Evolutionary conservation across 2,797 vertebrate genomes (phyloP).

Genomic region (Ptychobarbus kaznakovi): DNA sequence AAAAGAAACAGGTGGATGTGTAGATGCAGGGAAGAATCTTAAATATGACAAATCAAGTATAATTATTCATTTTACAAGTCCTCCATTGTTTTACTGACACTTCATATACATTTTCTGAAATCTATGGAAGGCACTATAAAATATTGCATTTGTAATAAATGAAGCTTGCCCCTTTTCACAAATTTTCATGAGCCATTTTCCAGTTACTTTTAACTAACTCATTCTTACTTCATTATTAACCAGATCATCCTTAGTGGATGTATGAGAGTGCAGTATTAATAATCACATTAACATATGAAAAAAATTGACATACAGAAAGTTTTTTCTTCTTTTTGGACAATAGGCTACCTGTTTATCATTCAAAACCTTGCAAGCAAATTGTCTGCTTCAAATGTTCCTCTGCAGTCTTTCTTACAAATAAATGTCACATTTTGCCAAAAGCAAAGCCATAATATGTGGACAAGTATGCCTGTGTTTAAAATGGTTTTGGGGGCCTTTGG

Average conservation of each 20-base stretch:
- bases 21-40: background rate
- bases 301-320: background rate
- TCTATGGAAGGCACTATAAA: background rate
- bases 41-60: background rate
- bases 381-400: background rate
- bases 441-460: background rate
- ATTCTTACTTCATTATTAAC: background rate
- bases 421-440: background rate
- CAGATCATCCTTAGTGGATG: background rate
- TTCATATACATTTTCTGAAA: background rate
- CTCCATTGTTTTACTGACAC: background rate
- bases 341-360: background rate
- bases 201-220: background rate
- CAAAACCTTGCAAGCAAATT: background rate
- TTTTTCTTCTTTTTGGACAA: background rate
- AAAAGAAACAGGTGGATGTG: background rate
- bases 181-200: no score
- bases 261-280: background rate
- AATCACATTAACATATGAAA: background rate
- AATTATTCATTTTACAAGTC: background rate
- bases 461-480: background rate
- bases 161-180: background rate
- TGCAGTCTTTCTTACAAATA: background rate
- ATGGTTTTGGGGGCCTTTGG: background rate
- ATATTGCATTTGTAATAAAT: background rate